phyloP scores from a whole-genome alignment of 2,113 vertebrate species.

The Phyllopteryx taeniolatus region DNA sequence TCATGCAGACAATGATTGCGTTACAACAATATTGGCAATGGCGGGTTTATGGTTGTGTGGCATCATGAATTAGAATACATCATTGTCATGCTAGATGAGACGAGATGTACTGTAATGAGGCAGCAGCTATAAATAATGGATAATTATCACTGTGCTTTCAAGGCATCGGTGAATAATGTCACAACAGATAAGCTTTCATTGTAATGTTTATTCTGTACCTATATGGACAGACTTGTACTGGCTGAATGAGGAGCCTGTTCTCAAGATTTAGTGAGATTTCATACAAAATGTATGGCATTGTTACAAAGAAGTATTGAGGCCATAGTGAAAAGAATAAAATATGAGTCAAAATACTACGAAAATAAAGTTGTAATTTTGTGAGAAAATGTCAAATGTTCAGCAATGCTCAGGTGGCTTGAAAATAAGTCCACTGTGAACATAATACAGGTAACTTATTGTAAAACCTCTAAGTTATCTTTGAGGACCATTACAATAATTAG shows the following conservation, averaged over 20 bases:
- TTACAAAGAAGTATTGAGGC: neutral
- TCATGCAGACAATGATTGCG: neutral
- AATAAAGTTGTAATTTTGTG: neutral
- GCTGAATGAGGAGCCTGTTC: neutral
- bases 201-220: neutral
- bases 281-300: neutral
- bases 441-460: neutral
- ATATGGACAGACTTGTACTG: neutral
- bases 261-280: neutral
- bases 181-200: constrained; percentile 6
- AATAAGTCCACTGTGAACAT: neutral
- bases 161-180: neutral
- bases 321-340: neutral
- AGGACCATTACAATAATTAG: neutral
- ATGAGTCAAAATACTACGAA: neutral
- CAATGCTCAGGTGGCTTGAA: neutral
- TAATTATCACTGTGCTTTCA: neutral
- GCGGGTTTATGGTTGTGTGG: neutral
- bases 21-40: neutral
- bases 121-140: neutral
- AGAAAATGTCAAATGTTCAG: neutral
- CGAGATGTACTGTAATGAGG: neutral
- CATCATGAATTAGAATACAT: neutral
- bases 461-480: neutral
- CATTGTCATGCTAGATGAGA: constrained; percentile 1